Evolutionary conservation across 30 jellyfish, hydroid and myxozoan species (phyloP).

Genomic region (Chrysaora quinquecirrha): DNA sequence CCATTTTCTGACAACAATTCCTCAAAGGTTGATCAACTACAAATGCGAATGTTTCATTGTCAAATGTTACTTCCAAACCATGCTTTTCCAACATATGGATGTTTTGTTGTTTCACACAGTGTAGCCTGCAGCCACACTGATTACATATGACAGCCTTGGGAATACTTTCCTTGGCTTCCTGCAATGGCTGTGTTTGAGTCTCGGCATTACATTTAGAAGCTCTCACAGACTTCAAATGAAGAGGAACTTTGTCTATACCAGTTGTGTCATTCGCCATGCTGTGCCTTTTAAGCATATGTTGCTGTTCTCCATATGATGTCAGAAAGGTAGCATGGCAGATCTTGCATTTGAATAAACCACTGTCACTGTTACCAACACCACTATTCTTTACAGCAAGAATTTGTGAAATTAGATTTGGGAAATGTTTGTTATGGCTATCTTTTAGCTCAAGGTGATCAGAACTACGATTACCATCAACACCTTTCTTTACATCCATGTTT

Average conservation of each 20-base stretch:
- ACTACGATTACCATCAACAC: too few species aligned
- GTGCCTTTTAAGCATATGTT: neutral
- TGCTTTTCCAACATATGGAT: neutral
- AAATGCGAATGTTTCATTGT: neutral
- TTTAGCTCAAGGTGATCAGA: too few species aligned
- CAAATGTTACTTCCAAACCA: conserved; percentile 1
- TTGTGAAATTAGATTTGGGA: too few species aligned
- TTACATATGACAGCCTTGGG: neutral
- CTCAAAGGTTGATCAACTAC: neutral
- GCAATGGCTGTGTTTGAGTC: neutral
- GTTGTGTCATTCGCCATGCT: neutral
- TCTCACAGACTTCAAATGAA: too few species aligned
- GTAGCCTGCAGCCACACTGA: neutral
- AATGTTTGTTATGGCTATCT: too few species aligned
- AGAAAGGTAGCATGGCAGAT: neutral
- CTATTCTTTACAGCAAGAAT: too few species aligned
- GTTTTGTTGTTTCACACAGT: neutral
- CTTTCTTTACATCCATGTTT: too few species aligned
- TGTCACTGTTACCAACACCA: neutral
- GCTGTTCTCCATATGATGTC: neutral
- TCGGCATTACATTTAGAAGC: neutral
- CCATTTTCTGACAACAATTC: neutral
- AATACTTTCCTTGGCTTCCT: too few species aligned
- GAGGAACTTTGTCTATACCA: too few species aligned
- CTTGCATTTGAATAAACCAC: neutral